Percentiles rank a stretch among this genome's conserved stretches.
Conservation (phyloP, 1,140 invertebrate genomes). For the Aphelenchoides fujianensis region DNA sequence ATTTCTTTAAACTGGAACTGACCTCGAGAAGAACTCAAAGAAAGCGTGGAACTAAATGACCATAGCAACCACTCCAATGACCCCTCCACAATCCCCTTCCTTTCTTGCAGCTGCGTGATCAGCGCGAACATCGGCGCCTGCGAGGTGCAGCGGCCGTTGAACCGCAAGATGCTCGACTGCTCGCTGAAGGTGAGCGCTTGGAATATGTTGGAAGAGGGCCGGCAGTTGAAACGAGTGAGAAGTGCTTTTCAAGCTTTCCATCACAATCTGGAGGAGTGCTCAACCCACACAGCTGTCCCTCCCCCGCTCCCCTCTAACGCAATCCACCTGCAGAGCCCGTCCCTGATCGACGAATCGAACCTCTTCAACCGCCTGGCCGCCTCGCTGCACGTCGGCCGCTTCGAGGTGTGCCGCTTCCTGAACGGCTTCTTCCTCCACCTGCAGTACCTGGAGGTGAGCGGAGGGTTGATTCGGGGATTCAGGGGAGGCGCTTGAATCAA, state of each 20-base stretch:
- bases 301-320: too few relatives aligned
- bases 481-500: too few relatives aligned
- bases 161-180: not conserved
- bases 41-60: too few relatives aligned
- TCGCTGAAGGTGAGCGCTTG: not conserved
- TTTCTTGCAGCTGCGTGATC: conserved; percentile 1
- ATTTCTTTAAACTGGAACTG: too few relatives aligned
- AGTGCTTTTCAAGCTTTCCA: too few relatives aligned
- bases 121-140: conserved; percentile 8
- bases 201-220: too few relatives aligned
- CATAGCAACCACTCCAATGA: too few relatives aligned
- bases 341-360: not conserved
- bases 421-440: conserved; percentile 11
- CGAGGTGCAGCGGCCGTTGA: not conserved
- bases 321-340: conserved; percentile 15
- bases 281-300: too few relatives aligned
- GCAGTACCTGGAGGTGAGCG: conserved; percentile 12
- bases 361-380: conserved; percentile 2
- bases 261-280: too few relatives aligned
- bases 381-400: not conserved
- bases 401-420: conserved; percentile 7
- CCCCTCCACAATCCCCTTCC: not conserved
- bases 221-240: too few relatives aligned
- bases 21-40: too few relatives aligned
- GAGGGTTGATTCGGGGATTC: too few relatives aligned